Percentiles rank a stretch among this genome's conserved stretches.
These are phyloP conservation scores for Geococcyx californianus DNA, from an alignment of 2,113 vertebrate species.

Conservation along the genomic window DNA sequence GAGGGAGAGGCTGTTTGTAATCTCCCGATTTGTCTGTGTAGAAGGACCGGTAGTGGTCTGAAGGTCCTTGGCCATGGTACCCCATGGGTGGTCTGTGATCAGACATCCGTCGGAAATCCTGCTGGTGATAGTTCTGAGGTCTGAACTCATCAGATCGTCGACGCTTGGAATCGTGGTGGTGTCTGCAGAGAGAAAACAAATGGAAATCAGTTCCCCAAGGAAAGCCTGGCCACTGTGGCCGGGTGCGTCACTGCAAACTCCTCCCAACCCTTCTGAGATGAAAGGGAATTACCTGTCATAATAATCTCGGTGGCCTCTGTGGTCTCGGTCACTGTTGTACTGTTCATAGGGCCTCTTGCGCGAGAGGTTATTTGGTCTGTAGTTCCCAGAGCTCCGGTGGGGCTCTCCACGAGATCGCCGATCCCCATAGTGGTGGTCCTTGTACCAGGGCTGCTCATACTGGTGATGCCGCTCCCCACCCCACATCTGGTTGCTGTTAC, in stretches of 20 bases:
- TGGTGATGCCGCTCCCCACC: slow-evolving; percentile 90
- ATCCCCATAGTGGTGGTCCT: slow-evolving; percentile 92
- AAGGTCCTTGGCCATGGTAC: slow-evolving; percentile 82
- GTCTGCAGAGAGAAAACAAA: slow-evolving; percentile 69
- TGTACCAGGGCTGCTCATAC: slow-evolving; percentile 92
- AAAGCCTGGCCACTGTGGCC: accelerated
- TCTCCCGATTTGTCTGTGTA: slow-evolving; percentile 85
- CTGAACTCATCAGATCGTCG: slow-evolving; percentile 90
- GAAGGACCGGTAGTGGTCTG: slow-evolving; percentile 92
- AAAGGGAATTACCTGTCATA: slow-evolving; percentile 85
- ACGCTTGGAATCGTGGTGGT: slow-evolving; percentile 90
- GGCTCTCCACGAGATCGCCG: slow-evolving; percentile 85
- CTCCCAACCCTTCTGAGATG: neutral
- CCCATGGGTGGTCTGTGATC: slow-evolving; percentile 86
- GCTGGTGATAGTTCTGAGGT: slow-evolving; percentile 88
- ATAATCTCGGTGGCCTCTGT: slow-evolving; percentile 90
- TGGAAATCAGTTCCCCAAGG: neutral
- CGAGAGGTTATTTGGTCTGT: slow-evolving; percentile 86
- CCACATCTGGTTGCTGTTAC: slow-evolving; percentile 87
- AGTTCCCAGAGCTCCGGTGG: slow-evolving; percentile 88
- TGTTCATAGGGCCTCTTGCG: slow-evolving; percentile 92
- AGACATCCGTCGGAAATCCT: slow-evolving; percentile 92
- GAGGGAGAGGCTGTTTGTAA: slow-evolving; percentile 85
- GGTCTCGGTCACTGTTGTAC: slow-evolving; percentile 93
- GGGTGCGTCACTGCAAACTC: accelerated